A percentile compares a stretch with the other conserved stretches of the same genome.
Evolutionary conservation across 2,797 vertebrate species (phyloP).

Genomic region (Alfaro cultratus): DNA sequence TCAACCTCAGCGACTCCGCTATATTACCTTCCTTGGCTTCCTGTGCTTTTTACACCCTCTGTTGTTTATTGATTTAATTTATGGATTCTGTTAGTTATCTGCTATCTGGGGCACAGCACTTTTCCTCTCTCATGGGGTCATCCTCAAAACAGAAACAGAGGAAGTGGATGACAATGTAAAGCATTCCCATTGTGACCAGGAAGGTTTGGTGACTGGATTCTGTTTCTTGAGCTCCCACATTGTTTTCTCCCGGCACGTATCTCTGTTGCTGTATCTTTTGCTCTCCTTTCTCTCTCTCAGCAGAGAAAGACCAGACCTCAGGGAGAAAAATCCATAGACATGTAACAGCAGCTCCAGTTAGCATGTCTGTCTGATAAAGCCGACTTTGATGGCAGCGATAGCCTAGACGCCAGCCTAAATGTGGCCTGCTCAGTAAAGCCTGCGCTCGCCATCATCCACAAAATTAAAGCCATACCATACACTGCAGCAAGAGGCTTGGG

Average conservation of each 20-base stretch:
- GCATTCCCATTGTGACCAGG: constrained; percentile 72
- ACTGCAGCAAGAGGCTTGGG: constrained; percentile 13
- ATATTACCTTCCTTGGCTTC: constrained; percentile 63
- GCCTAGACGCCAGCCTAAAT: constrained; percentile 82
- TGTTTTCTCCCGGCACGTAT: constrained; percentile 44
- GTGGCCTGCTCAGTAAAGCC: constrained; percentile 77
- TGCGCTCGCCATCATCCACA: constrained; percentile 78
- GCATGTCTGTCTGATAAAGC: constrained; percentile 80
- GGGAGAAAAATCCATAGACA: constrained; percentile 81
- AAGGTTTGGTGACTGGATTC: constrained; percentile 68
- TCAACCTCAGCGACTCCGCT: constrained; percentile 55
- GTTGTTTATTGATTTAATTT: constrained; percentile 75
- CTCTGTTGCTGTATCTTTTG: constrained; percentile 37
- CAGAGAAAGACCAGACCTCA: constrained; percentile 68
- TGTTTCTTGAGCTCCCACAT: constrained; percentile 67
- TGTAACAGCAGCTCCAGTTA: constrained; percentile 81
- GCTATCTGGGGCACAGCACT: constrained; percentile 65
- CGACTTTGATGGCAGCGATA: constrained; percentile 85
- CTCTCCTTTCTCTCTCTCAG: constrained; percentile 26
- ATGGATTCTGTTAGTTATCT: constrained; percentile 77
- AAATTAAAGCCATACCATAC: constrained; percentile 66
- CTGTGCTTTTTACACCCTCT: constrained; percentile 75
- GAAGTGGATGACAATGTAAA: constrained; percentile 77
- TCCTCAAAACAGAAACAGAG: constrained; percentile 68
- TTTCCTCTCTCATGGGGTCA: constrained; percentile 66